Percentiles rank a stretch among this genome's conserved stretches.
Conservation (phyloP, 2,113 vertebrate genomes). For the Chaetura pelagica region DNA sequence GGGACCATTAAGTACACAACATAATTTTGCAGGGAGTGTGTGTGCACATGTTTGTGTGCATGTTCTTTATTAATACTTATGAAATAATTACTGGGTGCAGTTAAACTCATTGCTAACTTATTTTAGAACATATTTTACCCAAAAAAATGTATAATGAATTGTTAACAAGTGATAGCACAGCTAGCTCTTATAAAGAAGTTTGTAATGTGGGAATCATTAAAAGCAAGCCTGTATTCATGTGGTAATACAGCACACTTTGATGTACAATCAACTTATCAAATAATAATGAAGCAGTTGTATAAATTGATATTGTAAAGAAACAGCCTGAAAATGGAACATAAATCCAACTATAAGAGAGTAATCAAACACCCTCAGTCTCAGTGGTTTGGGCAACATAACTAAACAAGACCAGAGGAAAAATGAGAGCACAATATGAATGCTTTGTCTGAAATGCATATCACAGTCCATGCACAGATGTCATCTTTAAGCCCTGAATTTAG, state of each 20-base stretch:
- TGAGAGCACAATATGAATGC: not conserved
- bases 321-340: not conserved
- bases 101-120: conserved; percentile 64
- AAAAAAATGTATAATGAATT: conserved; percentile 48
- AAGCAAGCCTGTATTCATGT: not conserved
- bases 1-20: conserved; percentile 36
- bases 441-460: not conserved
- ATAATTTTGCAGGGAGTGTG: conserved; percentile 54
- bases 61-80: conserved; percentile 72
- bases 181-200: not conserved
- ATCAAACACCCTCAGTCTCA: not conserved
- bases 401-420: not conserved
- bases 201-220: conserved; percentile 19
- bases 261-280: not conserved
- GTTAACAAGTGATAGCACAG: conserved; percentile 37
- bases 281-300: not conserved
- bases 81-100: conserved; percentile 64
- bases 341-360: not conserved
- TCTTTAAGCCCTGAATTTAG: not conserved
- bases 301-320: not conserved
- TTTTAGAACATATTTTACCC: conserved; percentile 43
- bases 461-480: not conserved
- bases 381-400: not conserved
- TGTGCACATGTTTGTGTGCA: not conserved
- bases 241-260: not conserved